Percentiles rank a stretch among this genome's conserved stretches.
Conservation (phyloP, 2,113 vertebrate species). For the Phalacrocorax pelagicus region DNA sequence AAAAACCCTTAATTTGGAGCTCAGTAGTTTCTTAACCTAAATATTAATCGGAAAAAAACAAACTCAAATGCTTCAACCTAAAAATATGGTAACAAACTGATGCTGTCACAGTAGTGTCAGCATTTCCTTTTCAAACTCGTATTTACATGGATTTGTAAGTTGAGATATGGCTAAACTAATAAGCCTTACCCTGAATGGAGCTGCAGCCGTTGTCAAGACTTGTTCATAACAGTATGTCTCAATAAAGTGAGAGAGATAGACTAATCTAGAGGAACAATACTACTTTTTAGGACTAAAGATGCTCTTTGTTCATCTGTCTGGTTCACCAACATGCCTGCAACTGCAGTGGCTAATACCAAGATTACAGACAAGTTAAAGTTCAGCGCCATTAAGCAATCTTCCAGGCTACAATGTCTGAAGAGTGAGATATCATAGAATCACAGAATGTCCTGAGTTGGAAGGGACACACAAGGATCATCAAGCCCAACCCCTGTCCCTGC, state of each 20-base stretch:
- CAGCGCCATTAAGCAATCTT: not conserved
- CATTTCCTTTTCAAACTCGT: slow-evolving; percentile 1
- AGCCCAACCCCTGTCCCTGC: no score
- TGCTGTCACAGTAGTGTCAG: slow-evolving; percentile 7
- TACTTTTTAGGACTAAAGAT: not conserved
- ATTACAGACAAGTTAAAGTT: not conserved
- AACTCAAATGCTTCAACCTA: slow-evolving; percentile 2
- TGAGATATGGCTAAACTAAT: slow-evolving; percentile 41
- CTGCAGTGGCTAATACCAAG: not conserved
- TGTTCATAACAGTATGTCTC: not conserved
- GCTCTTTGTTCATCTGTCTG: not conserved
- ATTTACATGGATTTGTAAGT: slow-evolving; percentile 20
- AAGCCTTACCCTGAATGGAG: not conserved
- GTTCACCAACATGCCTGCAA: not conserved
- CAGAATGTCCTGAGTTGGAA: no score
- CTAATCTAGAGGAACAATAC: not conserved
- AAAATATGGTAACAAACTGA: slow-evolving; percentile 24
- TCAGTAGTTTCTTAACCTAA: not conserved
- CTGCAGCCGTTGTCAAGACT: not conserved
- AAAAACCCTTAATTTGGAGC: not conserved
- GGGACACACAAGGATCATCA: no score
- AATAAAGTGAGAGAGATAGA: not conserved
- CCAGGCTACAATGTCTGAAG: not conserved
- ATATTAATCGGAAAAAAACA: not conserved
- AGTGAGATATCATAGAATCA: not conserved